Evolutionary conservation across 1,140 invertebrate species (phyloP), one percentile per base, ranked within the genome.

Genomic region (Cyclargus thomasi): DNA sequence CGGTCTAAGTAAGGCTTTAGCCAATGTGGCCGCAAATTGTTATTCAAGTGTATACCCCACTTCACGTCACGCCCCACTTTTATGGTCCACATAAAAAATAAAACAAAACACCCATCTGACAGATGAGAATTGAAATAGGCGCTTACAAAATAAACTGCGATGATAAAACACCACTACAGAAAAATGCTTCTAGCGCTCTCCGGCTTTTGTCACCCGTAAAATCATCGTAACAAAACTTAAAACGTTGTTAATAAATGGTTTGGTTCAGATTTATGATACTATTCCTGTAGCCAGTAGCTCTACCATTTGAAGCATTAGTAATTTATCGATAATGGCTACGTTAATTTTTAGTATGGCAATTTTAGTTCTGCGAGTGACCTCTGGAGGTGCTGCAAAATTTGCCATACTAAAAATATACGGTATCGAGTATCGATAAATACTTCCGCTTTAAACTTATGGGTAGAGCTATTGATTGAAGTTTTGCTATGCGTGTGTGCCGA

Each of bases 11-110:
- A 53, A 39, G n/a, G n/a, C n/a, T n/a, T n/a, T n/a, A 36, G 63
- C 36, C 62, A 53, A 20, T 65, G 67, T 71, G 78, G 70, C 70
- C 63, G 67, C 64, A 70, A 75, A 73, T 80, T 79, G 75, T 76
- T 81, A 82, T 81, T 82, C 83, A 70, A 71, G 70, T 65, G 67
- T 36, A 65, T 77, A 73, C 71, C 64, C 69, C 68, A 29, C 1
- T 64, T 67, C 68, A 73, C 77, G 78, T 75, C 83, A 84, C 82
- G 81, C 80, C 73, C 77, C 71, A 68, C 36, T 71, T 85, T 86
- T 86, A 84, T 81, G 74, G 73, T 64, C 62, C 75, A 74, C 78
- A 83, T 83, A 86, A 86, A 85, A 86, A 80, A 74, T 83, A 82
- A 80, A 81, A 81, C 78, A 83, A 80, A 81, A 73, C 80, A 82